A percentile compares a stretch with the other conserved stretches of the same genome.
Evolutionary conservation across 2,113 vertebrate genomes (phyloP).

Genomic region (Uria aalge): DNA sequence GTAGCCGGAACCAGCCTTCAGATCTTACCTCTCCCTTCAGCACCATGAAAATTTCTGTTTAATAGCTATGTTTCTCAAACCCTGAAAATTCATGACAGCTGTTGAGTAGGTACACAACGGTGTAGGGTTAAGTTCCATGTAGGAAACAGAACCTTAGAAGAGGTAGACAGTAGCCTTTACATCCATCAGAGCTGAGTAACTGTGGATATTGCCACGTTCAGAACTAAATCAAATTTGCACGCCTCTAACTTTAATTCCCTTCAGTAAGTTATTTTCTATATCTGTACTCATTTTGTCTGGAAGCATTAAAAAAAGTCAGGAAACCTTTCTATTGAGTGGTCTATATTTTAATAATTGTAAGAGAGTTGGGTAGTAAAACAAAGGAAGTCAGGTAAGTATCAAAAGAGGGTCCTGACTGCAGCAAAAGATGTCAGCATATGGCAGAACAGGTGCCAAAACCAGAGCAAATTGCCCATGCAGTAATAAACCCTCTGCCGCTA

Average conservation of each 20-base stretch:
- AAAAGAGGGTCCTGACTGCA: background rate
- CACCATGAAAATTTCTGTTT: background rate
- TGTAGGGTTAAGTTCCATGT: background rate
- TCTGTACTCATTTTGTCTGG: background rate
- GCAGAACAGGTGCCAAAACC: background rate
- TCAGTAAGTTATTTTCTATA: background rate
- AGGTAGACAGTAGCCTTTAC: background rate
- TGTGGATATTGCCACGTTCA: background rate
- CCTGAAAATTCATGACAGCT: background rate
- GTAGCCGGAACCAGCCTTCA: background rate
- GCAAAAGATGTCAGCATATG: background rate
- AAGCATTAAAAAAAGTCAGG: background rate
- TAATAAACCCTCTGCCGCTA: background rate
- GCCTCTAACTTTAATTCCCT: background rate
- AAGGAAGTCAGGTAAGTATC: background rate
- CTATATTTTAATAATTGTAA: background rate
- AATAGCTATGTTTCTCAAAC: background rate
- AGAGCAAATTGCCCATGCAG: background rate
- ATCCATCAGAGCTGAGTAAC: background rate
- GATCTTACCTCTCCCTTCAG: background rate
- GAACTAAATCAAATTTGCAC: background rate
- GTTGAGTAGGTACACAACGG: background rate
- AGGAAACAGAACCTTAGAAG: background rate
- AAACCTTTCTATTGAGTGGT: background rate
- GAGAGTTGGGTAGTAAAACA: background rate